Evolutionary conservation across 2,888 invertebrate genomes (phyloP).

Genomic region (Petrolisthes cinctipes): DNA sequence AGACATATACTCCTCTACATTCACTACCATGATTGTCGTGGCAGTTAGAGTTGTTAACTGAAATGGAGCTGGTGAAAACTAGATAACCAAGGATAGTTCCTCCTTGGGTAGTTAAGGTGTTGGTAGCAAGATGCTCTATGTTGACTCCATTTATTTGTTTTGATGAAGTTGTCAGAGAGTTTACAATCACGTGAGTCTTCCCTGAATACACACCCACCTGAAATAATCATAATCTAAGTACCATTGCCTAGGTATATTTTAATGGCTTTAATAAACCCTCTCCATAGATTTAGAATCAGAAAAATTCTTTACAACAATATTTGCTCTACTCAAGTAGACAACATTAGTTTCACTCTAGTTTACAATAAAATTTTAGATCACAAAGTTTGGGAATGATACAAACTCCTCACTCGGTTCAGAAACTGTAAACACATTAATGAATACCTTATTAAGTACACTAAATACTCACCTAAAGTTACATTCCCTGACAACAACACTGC

Average conservation of each 20-base stretch:
- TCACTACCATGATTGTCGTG: slow-evolving; percentile 25
- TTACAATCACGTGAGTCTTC: slow-evolving; percentile 6
- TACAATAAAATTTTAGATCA: too few species aligned
- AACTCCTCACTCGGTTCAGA: too few species aligned
- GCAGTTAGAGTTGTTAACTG: not conserved
- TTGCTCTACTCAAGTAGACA: too few species aligned
- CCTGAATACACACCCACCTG: slow-evolving; percentile 30
- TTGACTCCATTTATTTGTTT: slow-evolving; percentile 9
- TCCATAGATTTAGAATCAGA: too few species aligned
- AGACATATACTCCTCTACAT: slow-evolving; percentile 22
- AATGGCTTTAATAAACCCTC: too few species aligned
- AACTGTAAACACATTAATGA: too few species aligned
- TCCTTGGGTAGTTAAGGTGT: slow-evolving; percentile 23
- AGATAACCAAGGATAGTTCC: slow-evolving; percentile 29
- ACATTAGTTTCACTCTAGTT: too few species aligned
- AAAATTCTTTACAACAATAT: too few species aligned
- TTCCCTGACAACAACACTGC: not conserved
- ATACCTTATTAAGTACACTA: too few species aligned
- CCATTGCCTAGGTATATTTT: too few species aligned
- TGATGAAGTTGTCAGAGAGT: not conserved
- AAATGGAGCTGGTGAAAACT: slow-evolving; percentile 4
- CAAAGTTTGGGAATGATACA: too few species aligned
- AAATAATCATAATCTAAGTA: too few species aligned
- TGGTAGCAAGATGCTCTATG: slow-evolving; percentile 20
- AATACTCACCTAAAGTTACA: slow-evolving; percentile 24